phyloP scores from a whole-genome alignment of 2,797 vertebrate genomes.

The Premnoplex brunnescens region DNA sequence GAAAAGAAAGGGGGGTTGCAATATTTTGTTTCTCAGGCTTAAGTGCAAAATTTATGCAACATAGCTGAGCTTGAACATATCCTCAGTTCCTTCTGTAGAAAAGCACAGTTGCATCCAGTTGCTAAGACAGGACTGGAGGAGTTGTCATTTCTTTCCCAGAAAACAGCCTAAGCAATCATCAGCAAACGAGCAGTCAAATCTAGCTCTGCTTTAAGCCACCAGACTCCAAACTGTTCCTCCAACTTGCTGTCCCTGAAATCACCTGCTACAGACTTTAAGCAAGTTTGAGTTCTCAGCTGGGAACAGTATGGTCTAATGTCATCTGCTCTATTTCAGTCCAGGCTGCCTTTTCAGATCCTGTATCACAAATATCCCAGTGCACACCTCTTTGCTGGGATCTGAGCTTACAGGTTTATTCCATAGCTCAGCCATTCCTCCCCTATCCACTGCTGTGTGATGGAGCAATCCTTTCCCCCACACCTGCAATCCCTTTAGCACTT shows the following conservation, averaged over 20 bases:
- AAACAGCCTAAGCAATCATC: not conserved
- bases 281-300: not conserved
- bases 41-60: not conserved
- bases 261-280: not conserved
- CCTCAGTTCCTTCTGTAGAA: not conserved
- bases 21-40: not conserved
- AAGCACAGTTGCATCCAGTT: not conserved
- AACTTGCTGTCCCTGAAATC: not conserved
- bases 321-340: not conserved
- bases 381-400: not conserved
- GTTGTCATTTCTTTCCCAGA: not conserved
- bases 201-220: not conserved
- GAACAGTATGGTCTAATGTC: not conserved
- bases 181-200: not conserved
- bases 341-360: not conserved
- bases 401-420: not conserved
- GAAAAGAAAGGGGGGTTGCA: not conserved
- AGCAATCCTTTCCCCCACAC: not conserved
- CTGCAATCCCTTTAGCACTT: not conserved
- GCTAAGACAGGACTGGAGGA: not conserved
- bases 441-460: not conserved
- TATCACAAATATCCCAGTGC: not conserved
- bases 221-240: not conserved
- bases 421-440: not conserved
- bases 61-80: not conserved